Percentiles rank a stretch among this genome's conserved stretches.
Conservation (phyloP, 2,797 vertebrate genomes). For the Bradypus variegatus region DNA sequence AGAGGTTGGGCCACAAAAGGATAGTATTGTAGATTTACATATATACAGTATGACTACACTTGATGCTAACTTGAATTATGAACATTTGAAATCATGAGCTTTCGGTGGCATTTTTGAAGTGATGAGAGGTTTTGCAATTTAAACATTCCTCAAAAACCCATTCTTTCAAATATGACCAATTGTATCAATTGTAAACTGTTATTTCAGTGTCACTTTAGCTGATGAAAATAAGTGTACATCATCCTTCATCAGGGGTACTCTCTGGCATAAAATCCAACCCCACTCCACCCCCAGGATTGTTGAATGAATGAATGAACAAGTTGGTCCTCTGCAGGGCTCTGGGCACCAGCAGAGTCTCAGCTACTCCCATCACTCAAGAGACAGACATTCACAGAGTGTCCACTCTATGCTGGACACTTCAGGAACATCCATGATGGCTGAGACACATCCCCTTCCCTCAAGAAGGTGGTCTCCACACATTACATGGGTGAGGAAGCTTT, state of each 20-base stretch:
- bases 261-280: conserved; percentile 6
- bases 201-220: neutral
- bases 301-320: neutral
- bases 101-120: neutral
- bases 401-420: neutral
- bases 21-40: neutral
- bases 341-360: neutral
- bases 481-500: neutral
- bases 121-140: neutral
- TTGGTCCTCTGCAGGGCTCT: neutral
- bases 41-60: neutral
- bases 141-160: neutral
- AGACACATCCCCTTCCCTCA: neutral
- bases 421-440: neutral
- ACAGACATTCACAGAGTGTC: neutral
- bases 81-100: neutral
- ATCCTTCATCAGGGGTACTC: neutral
- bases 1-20: neutral
- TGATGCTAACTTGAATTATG: neutral
- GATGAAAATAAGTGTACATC: neutral
- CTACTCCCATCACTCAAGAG: neutral
- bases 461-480: neutral
- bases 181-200: neutral
- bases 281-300: too few species aligned
- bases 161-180: neutral